phyloP scores from a whole-genome alignment of 2,797 vertebrate genomes.

The Clarias fuscus region DNA sequence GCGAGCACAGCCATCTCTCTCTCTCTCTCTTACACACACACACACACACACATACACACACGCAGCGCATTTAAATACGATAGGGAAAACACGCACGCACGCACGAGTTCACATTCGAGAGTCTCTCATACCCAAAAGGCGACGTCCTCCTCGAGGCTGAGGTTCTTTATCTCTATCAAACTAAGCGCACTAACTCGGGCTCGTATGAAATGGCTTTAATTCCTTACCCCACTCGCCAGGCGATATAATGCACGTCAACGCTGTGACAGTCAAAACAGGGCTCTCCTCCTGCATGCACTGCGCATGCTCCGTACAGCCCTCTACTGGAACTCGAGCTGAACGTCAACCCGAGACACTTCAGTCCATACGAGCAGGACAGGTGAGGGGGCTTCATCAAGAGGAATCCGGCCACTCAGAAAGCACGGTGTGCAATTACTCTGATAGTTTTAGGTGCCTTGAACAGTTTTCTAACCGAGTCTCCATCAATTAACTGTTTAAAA shows the following conservation, averaged over 20 bases:
- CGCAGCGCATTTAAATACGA: constrained; percentile 52
- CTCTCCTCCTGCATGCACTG: constrained; percentile 43
- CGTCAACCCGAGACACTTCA: constrained; percentile 3
- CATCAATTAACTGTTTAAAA: too few species aligned
- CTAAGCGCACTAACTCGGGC: constrained; percentile 41
- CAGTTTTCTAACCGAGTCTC: too few species aligned
- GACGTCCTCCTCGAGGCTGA: constrained; percentile 25
- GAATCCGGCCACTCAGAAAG: too few species aligned
- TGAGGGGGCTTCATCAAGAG: constrained; percentile 29
- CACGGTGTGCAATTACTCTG: too few species aligned
- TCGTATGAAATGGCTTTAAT: constrained; percentile 57
- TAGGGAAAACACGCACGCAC: constrained; percentile 25
- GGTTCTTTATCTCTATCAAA: constrained; percentile 31
- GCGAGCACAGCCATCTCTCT: constrained; percentile 54
- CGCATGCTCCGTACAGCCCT: constrained; percentile 60
- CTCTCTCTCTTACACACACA: constrained; percentile 5
- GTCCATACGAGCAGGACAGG: constrained; percentile 52
- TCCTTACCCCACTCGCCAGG: constrained; percentile 58
- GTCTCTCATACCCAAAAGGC: constrained; percentile 27
- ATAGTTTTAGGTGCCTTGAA: too few species aligned
- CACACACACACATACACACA: background rate
- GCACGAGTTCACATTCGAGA: constrained; percentile 18
- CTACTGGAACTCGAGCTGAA: constrained; percentile 49
- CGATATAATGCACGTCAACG: constrained; percentile 54
- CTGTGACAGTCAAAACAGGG: constrained; percentile 58